Evolutionary conservation across 2,888 invertebrate species (phyloP).

Genomic region (Cecidostiba fungosa): DNA sequence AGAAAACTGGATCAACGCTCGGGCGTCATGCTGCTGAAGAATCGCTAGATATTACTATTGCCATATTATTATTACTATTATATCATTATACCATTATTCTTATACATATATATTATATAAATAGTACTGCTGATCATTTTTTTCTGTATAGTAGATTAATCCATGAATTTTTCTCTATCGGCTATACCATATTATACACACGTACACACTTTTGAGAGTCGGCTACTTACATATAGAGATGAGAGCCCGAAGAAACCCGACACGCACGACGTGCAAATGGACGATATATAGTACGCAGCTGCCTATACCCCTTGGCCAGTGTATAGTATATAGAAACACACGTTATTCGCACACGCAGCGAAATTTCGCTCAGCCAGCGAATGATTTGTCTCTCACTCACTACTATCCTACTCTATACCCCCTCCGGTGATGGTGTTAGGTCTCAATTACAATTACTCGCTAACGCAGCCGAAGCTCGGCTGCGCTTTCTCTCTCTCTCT

Average conservation of each 20-base stretch:
- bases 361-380: conserved; percentile 18
- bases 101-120: not conserved
- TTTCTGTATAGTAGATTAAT: not conserved
- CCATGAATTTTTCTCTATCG: not conserved
- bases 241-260: no score
- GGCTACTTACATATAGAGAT: no score
- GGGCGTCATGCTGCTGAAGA: conserved; percentile 21
- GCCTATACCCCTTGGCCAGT: conserved; percentile 5
- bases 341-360: conserved; percentile 1
- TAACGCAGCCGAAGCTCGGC: not conserved
- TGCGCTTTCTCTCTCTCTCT: not conserved
- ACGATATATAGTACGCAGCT: no score
- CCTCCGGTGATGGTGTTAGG: conserved; percentile 29
- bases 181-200: not conserved
- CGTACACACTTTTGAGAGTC: not conserved
- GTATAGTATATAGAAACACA: not conserved
- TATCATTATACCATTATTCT: not conserved
- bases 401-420: not conserved
- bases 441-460: conserved; percentile 59
- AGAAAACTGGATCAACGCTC: not conserved
- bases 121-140: conserved; percentile 39
- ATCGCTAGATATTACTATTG: conserved; percentile 31
- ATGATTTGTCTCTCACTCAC: conserved; percentile 35
- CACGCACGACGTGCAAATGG: no score
- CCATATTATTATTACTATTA: conserved; percentile 13